phyloP scores from a whole-genome alignment of 2,797 vertebrate genomes.

The Mionectes olivaceus region DNA sequence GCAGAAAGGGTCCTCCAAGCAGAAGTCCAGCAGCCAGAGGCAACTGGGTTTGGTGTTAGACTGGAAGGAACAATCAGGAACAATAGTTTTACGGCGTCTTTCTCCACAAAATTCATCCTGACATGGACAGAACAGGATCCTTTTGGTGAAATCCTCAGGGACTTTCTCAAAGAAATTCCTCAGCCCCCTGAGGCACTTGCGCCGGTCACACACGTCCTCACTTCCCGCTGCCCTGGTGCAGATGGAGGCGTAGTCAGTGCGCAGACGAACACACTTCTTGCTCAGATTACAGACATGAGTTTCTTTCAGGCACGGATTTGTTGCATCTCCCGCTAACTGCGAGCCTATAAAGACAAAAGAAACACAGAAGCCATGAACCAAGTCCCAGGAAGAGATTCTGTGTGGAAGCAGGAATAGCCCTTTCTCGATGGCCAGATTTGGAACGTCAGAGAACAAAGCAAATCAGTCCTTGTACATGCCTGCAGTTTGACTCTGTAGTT shows the following conservation, averaged over 20 bases:
- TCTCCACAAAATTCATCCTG: slow-evolving; percentile 88
- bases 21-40: slow-evolving; percentile 85
- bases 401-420: background rate
- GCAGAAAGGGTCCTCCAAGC: slow-evolving; percentile 89
- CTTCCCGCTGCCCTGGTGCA: slow-evolving; percentile 81
- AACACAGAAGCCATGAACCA: background rate
- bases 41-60: slow-evolving; percentile 86
- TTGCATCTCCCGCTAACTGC: slow-evolving; percentile 8
- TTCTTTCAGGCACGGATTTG: slow-evolving; percentile 90
- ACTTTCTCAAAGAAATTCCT: slow-evolving; percentile 91
- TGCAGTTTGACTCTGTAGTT: background rate
- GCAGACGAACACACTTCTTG: slow-evolving; percentile 89
- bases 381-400: background rate
- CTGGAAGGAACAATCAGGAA: slow-evolving; percentile 91
- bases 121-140: slow-evolving; percentile 92
- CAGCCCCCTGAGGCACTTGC: slow-evolving; percentile 86
- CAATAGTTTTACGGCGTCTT: slow-evolving; percentile 92
- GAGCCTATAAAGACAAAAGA: slow-evolving; percentile 49
- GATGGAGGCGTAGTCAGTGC: slow-evolving; percentile 88
- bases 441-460: background rate
- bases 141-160: slow-evolving; percentile 87
- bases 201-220: slow-evolving; percentile 84
- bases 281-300: slow-evolving; percentile 88
- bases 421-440: background rate
- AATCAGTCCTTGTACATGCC: background rate